phyloP scores from a whole-genome alignment of 2,797 vertebrate genomes.

The Picus viridis region DNA sequence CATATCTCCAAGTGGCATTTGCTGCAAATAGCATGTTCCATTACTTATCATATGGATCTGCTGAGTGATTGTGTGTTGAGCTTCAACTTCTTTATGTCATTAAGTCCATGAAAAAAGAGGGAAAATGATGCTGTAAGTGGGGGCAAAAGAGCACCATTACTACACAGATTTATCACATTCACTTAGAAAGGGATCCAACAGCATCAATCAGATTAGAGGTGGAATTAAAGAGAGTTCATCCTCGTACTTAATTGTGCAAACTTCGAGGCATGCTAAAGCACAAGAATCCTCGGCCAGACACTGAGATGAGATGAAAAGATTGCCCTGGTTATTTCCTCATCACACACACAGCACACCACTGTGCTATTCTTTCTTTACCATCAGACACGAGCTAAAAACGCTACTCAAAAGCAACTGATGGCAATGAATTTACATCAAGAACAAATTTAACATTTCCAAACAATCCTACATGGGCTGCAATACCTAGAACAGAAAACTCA shows the following conservation, averaged over 20 bases:
- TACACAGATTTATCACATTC: not conserved
- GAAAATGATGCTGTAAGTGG: not conserved
- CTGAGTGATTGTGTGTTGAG: not conserved
- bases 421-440: not conserved
- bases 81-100: not conserved
- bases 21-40: not conserved
- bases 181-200: not conserved
- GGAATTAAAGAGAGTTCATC: not conserved
- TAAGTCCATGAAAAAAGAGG: not conserved
- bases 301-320: not conserved
- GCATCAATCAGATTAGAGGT: not conserved
- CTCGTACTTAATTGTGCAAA: rapidly evolving
- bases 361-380: not conserved
- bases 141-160: not conserved
- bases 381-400: not conserved
- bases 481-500: not conserved
- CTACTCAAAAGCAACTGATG: not conserved
- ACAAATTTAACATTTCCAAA: not conserved
- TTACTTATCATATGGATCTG: not conserved
- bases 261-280: not conserved
- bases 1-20: not conserved
- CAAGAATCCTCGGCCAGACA: not conserved
- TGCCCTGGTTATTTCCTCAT: not conserved
- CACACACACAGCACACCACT: not conserved
- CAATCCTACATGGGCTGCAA: not conserved